Base-by-base conservation (phyloP, 2,113 vertebrate genomes). In the Rhinichthys klamathensis region DNA sequence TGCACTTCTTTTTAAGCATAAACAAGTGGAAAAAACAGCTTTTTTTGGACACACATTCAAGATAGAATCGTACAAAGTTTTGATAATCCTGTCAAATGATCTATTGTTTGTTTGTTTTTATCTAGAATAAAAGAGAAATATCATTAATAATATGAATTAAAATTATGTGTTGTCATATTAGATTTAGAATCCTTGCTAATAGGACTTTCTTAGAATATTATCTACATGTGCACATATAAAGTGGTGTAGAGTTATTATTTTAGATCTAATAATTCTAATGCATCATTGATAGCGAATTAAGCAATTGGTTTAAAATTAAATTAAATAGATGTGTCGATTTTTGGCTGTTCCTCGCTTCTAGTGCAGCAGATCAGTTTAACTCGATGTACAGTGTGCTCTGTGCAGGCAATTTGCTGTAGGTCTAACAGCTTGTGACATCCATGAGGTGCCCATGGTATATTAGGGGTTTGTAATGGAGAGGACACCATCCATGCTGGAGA, bases 401-500 rank as follows among this genome's bases (percentile, higher is more conserved):
- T 54, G 7, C 25, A 30, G 46, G 25, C 83, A 13, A 15, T 67
- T 65, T 81, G 60, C 38, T 65, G n/a, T 65, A 6, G 13, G 61
- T 67, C 79, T 81, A 58, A 56, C 54, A 79, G 27, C 54, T 79
- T 79, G 76, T 79, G 61, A 67, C 79, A 67, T 81, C 44, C 38
- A 65, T 44, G 41, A 81, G 15, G 23, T 70, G 65, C 3, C 41
- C n/a, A 69, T 51, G 41, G 63, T 74, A 73, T 80, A 83, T 86
- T 80, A 76, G 41, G 84, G 35, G 46, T 44, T 10, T 58, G 67
- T 80, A 25, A 80, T 44, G 58, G 41, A 35, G 72, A 76, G 30
- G 69, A 82, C 72, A 58, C 32, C 13, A 58, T 30, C 81, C 61
- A 54, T 80, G 38, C 60, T 73, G 51, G 67, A 69, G 60, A 69